Evolutionary conservation across 1,140 invertebrate genomes (phyloP), one percentile per base, ranked within the genome.

Genomic region (Drosophila sturtevanti): DNA sequence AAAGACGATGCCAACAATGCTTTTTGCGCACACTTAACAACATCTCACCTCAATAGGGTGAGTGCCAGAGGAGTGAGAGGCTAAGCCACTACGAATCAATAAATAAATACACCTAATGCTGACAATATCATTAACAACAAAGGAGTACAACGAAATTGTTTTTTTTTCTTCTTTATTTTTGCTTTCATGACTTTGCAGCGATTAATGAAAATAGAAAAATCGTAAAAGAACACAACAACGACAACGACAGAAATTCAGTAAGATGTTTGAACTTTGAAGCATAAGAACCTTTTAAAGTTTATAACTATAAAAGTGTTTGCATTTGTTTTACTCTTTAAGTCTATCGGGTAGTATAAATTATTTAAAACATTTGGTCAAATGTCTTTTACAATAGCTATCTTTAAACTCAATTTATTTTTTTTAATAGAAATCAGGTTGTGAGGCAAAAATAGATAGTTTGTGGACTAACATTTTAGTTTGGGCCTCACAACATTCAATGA

Each of bases 91-190:
- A 80, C 73, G 38, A 64, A 44, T 55, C 44, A 41, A 63, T 55
- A 38, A 61, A 24, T 18, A 48, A 38, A 75, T 86, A 78, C 81
- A 86, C 81, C 81, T 81, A 81, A 86, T 65, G 64, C 56, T 52
- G 16, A 78, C 78, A 72, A 81, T 86, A 86, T 87, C 79, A 86
- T 86, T 87, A 86, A 61, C 81, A 81, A 81, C 73, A 78, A 81
- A 66, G 68, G 77, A 70, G 35, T 59, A 67, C 35, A 66, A 41
- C 59, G 54, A 52, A 54, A 69, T 21, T 38, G 63, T 65, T 0
- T 44, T 44, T 44, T 16, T 44, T 2, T 44, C 1, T 18, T 35
- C 1, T 35, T 35, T 11, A 10, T 48, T 75, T 56, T 69, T 81
- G 82, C 74, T 70, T 75, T 68, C 73, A 87, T 87, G 78, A 86